These are phyloP conservation scores for Phrixothrix hirtus DNA, from an alignment of 2,888 invertebrate genomes.

Conservation along the genomic window DNA sequence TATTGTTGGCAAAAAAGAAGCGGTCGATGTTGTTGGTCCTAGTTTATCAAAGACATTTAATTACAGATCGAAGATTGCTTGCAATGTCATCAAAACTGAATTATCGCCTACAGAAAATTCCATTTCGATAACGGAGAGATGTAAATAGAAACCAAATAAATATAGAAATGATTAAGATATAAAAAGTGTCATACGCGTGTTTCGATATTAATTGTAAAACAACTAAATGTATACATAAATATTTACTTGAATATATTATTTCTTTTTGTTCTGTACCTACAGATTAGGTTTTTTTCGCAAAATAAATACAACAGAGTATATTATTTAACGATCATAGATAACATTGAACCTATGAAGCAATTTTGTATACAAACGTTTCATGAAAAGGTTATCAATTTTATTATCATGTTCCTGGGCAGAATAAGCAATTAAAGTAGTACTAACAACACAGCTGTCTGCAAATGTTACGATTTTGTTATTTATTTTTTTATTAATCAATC, in stretches of 20 bases:
- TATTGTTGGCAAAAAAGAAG: conserved; percentile 8
- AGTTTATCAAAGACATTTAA: conserved; percentile 10
- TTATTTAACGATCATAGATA: conserved; percentile 9
- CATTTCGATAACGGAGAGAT: conserved; percentile 10
- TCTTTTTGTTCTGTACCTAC: background rate
- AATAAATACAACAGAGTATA: conserved; percentile 4
- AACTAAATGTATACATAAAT: too few species aligned
- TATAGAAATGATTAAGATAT: conserved; percentile 13
- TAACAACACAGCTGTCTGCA: conserved; percentile 17
- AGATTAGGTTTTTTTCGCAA: conserved; percentile 4
- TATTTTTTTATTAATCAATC: conserved; percentile 16
- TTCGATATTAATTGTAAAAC: background rate
- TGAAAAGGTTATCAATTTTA: conserved; percentile 12
- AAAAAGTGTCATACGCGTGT: conserved; percentile 8
- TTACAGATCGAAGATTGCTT: conserved; percentile 11
- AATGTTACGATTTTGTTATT: conserved; percentile 9
- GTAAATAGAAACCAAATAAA: conserved; percentile 18
- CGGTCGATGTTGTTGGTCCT: conserved; percentile 13
- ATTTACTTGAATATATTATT: background rate
- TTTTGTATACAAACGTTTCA: conserved; percentile 9
- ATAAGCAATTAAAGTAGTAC: conserved; percentile 5
- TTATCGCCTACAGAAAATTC: conserved; percentile 18
- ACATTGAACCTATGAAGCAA: conserved; percentile 1
- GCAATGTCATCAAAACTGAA: conserved; percentile 19
- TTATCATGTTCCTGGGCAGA: conserved; percentile 17